Conservation (phyloP, 1,140 invertebrate species). For the Monochamus saltuarius region DNA sequence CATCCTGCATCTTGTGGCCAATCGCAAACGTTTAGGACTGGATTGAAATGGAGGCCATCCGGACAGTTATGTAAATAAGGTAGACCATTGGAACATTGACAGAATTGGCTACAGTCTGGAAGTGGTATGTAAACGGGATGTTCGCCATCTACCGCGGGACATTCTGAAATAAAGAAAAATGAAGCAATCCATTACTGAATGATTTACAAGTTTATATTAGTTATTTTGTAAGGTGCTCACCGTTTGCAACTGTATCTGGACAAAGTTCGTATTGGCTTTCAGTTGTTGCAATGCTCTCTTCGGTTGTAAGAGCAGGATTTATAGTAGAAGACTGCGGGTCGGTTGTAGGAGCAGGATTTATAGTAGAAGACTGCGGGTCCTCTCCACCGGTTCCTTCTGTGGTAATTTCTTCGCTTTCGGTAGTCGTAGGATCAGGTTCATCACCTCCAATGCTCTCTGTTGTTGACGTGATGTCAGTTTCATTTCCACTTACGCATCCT, state of each 20-base stretch:
- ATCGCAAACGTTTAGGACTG: constrained; percentile 56
- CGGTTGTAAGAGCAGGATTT: too few relatives aligned
- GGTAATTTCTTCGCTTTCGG: background rate
- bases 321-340: too few relatives aligned
- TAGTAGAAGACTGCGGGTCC: too few relatives aligned
- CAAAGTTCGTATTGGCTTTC: too few relatives aligned
- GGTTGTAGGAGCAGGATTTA: too few relatives aligned
- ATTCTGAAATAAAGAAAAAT: background rate
- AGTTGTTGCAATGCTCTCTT: background rate
- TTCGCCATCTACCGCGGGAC: constrained; percentile 29
- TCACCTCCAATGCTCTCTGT: background rate
- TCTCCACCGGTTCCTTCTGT: too few relatives aligned
- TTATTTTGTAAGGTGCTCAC: background rate
- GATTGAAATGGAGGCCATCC: constrained; percentile 57
- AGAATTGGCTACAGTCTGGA: constrained; percentile 58
- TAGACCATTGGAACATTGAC: constrained; percentile 56
- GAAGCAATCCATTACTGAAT: too few relatives aligned
- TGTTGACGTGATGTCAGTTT: too few relatives aligned
- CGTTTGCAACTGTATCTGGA: background rate
- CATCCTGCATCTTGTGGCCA: constrained; percentile 45
- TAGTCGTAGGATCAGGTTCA: background rate
- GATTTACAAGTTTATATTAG: too few relatives aligned
- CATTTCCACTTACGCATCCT: too few relatives aligned
- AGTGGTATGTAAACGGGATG: constrained; percentile 28
- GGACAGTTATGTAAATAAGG: constrained; percentile 55